Percentiles rank a stretch among this genome's conserved stretches.
Evolutionary conservation across 2,113 vertebrate species (phyloP).

Genomic region (Ancistrus triradiatus): DNA sequence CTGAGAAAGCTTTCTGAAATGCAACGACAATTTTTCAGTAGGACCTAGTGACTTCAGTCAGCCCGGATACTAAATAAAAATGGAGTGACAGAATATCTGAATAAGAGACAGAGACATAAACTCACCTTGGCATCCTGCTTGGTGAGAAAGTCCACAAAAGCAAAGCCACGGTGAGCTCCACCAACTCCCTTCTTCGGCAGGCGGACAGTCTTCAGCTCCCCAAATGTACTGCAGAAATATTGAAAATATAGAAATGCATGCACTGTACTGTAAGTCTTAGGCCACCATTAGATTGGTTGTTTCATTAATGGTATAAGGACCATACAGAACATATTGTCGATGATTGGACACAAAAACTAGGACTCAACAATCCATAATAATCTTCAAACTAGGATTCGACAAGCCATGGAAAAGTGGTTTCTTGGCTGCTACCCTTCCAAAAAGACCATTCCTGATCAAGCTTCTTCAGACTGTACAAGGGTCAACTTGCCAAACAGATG

Average conservation of each 20-base stretch:
- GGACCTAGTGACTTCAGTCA: background rate
- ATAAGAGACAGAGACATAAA: background rate
- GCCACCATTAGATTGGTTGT: too few species aligned
- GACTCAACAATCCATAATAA: too few species aligned
- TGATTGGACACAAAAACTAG: too few species aligned
- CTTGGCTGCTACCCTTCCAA: too few species aligned
- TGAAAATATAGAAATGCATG: background rate
- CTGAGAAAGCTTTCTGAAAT: conserved; percentile 83
- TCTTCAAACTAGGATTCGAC: too few species aligned
- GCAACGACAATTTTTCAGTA: background rate
- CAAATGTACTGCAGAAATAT: conserved; percentile 81
- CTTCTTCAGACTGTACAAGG: too few species aligned
- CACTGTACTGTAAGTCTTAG: too few species aligned
- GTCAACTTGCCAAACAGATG: too few species aligned
- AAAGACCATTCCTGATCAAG: too few species aligned
- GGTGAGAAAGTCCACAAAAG: conserved; percentile 93
- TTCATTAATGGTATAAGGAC: too few species aligned
- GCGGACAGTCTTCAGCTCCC: conserved; percentile 90
- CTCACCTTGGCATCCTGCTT: conserved; percentile 94
- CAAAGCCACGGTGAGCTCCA: conserved; percentile 84
- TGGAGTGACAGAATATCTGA: conserved; percentile 1
- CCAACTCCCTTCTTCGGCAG: conserved; percentile 89
- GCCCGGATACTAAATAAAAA: conserved; percentile 14
- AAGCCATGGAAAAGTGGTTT: too few species aligned
- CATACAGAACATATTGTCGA: too few species aligned